Evolutionary conservation across 2,113 vertebrate species (phyloP).

Genomic region (Hippocampus zosterae): DNA sequence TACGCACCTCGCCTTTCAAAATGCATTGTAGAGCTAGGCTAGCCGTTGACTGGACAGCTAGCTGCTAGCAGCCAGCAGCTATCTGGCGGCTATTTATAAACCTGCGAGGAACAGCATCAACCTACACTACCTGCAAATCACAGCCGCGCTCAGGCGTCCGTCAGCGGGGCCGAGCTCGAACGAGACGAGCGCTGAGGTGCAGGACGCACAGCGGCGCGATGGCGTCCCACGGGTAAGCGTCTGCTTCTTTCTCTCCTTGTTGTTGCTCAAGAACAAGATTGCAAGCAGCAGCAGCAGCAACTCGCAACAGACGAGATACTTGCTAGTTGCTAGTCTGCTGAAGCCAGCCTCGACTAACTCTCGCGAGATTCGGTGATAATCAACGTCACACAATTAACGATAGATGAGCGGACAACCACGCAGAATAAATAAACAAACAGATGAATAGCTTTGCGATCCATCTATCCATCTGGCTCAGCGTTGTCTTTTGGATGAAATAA

Average conservation of each 20-base stretch:
- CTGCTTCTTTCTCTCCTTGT: slow-evolving; percentile 26
- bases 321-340: not conserved
- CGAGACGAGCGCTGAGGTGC: not conserved
- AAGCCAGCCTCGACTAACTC: not conserved
- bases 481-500: too few species aligned
- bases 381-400: not conserved
- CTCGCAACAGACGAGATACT: not conserved
- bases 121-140: not conserved
- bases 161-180: not conserved
- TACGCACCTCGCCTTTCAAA: not conserved
- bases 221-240: not conserved
- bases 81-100: slow-evolving; percentile 57
- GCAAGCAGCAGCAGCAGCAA: slow-evolving; percentile 8
- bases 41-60: slow-evolving; percentile 28
- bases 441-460: too few species aligned
- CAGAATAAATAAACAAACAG: too few species aligned
- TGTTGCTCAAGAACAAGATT: slow-evolving; percentile 59
- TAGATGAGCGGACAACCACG: too few species aligned
- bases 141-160: slow-evolving; percentile 14
- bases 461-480: too few species aligned
- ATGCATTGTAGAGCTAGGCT: slow-evolving; percentile 3
- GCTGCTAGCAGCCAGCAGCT: slow-evolving; percentile 1
- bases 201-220: not conserved
- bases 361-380: not conserved
- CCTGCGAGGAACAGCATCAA: slow-evolving; percentile 9